Evolutionary conservation across 2,797 vertebrate species (phyloP), one percentile per base, ranked within the genome.

Genomic region (Allobates femoralis): DNA sequence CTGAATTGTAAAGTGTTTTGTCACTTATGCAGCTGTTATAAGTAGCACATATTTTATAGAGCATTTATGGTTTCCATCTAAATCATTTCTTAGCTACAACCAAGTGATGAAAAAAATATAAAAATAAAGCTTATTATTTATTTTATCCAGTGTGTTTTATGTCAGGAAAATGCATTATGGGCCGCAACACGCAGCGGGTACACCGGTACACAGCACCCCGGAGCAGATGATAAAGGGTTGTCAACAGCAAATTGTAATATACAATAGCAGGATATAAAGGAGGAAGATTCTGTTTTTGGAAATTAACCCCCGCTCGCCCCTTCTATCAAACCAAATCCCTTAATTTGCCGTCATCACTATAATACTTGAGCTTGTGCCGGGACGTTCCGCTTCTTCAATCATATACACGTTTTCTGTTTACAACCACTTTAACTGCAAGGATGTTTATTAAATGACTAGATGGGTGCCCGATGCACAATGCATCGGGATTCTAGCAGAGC

Each of bases 111-210:
- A 41, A 41, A 60, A 50, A 77, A 69, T 69, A 69, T 69, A 10
- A 53, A 26, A 82, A 71, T 83, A 74, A 83, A 83, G 67, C 67
- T 58, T 83, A 28, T 56, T 26, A 41, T 83, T 74, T 83, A 60
- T 83, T 74, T 60, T 66, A 55, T 53, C 18, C 58, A 55, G n/a
- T 66, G 55, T 77, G 83, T 76, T 76, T 84, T 77, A 56, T 53
- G 56, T 77, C 34, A 46, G 69, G n/a, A 58, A 37, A 16, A 55
- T 18, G 74, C 26, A 55, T 58, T 21, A 37, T 58, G 76, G 53
- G 21, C 58, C 11, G 41, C 34, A 3, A 3, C 2, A 14, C 6
- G 11, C 37, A 41, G 37, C 12, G 34, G 23, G 21, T 23, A 46
- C 37, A 62, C 60, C 19, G 18, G 23, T 21, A n/a, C 37, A 50